Base-by-base conservation (phyloP, 2,888 invertebrate species). In the Argyra leucocephala region DNA sequence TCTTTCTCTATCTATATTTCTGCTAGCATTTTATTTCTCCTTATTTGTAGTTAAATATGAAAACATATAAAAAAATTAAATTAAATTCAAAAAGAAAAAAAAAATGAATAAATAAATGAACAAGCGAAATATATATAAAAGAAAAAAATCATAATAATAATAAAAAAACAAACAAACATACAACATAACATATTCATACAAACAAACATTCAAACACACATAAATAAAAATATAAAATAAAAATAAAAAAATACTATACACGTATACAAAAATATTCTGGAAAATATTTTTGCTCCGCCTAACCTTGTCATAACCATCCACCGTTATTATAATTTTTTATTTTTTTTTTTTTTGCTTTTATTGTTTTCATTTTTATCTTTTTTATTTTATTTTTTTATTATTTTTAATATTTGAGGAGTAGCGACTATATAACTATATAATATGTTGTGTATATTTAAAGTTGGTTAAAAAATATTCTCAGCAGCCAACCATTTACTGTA, bases 241-340 rank as follows among this genome's bases (percentile, higher is more conserved):
- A 48, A 15, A 48, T 18, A 9, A 48, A 48, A 5, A 48, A 48
- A 9, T 18, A 48, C 15, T 18, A 48, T 48, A 48, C 31, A 31
- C 31, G n/a, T 10, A 31, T 48, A 48, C 15, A 15, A 48, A 12
- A 48, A 12, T 48, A 2, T 48, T 15, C 48, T 67, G 69, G 63
- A 66, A 63, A 74, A 73, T 67, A 69, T 71, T 69, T 74, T 74
- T 74, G 79, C 79, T 76, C 79, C 78, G 79, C 79, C 79, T 79
- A 77, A 77, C 73, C 76, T 76, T 78, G 79, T 78, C 78, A 78
- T 78, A 78, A 79, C 76, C 59, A 58, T 59, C 22, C 22, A 58
- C 22, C 15, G 22, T 58, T 58, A 22, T 58, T 22, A 58, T 58
- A 22, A 22, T 64, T 59, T 63, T 26, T 64, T 22, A 31, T 59